Evolutionary conservation across 2,888 invertebrate species (phyloP).

Genomic region (Cartodere bifasciata): DNA sequence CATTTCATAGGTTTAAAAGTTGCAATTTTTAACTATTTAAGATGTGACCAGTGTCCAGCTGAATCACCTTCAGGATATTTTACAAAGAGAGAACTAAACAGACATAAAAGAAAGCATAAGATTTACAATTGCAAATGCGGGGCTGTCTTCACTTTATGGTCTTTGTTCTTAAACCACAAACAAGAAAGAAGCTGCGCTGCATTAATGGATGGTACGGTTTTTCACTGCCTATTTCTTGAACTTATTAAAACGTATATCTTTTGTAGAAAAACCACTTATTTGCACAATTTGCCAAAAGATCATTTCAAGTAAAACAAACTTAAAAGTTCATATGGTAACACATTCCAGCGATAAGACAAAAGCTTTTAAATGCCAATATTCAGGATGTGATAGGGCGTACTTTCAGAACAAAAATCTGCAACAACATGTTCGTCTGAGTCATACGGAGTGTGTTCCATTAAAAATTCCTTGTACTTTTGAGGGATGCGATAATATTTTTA

Average conservation of each 20-base stretch:
- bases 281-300: not conserved
- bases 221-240: no score
- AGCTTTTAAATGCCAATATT: not conserved
- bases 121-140: not conserved
- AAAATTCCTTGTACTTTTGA: conserved; percentile 1
- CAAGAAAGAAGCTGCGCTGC: not conserved
- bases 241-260: no score
- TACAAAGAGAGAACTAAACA: not conserved
- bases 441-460: not conserved
- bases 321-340: not conserved
- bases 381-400: not conserved
- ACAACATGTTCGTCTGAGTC: not conserved
- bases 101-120: conserved; percentile 1
- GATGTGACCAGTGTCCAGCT: not conserved
- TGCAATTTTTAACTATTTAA: not conserved
- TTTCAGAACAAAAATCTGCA: not conserved
- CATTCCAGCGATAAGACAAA: not conserved
- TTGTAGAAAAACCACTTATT: no score
- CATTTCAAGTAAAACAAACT: not conserved
- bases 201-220: no score
- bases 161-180: not conserved
- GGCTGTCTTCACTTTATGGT: not conserved
- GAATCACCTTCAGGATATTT: no score
- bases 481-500: not conserved
- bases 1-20: not conserved